Evolutionary conservation across 2,888 invertebrate genomes (phyloP), one percentile per base, ranked within the genome.

Genomic region (Himalopsyche japonica): DNA sequence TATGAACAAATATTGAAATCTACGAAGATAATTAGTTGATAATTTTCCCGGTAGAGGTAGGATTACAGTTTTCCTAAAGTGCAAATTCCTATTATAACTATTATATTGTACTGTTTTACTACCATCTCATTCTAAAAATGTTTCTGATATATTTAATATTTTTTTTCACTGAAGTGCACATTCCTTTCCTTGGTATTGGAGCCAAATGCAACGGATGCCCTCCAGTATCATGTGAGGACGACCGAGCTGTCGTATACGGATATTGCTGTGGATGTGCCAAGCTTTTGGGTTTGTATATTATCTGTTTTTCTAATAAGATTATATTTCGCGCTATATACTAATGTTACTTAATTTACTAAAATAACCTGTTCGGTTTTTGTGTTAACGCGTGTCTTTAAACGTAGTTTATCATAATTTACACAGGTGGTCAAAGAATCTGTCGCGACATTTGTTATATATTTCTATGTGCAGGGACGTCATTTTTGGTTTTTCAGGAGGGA

Each of bases 231-330:
- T 94, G 94, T 87, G 93, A 94, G 85, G 93, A 94, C 82, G 94
- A 94, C 88, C 93, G 93, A 76, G 93, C 93, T 0, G 91, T 94
- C 80, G 92, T 94, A 86, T 93, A 93, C 85, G 94, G 94, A 0
- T 94, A 93, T 88, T 95, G 94, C 89, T 95, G 94, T 87, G 94
- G 94, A 0, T 95, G 94, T 87, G 93, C 94, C 12, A 90, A 92
- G 87, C 88, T 90, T 80, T 89, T 91, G 87, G 94, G 94, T 94
- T 91, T 20, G 15, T 20, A 20, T 57, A 0, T 30, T 12, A 10
- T 70, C 8, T 10, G 12, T 57, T 57, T 24, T 24, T 37, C 8
- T 37, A 8, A 4, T 37, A 37, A 6, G 32, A 6, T 32, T 32
- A 32, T 6, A 32, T 4, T 32, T 32, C 6, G 3, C 32, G 3